Base-by-base conservation (phyloP, 2,113 vertebrate species). In the Notechis scutatus region DNA sequence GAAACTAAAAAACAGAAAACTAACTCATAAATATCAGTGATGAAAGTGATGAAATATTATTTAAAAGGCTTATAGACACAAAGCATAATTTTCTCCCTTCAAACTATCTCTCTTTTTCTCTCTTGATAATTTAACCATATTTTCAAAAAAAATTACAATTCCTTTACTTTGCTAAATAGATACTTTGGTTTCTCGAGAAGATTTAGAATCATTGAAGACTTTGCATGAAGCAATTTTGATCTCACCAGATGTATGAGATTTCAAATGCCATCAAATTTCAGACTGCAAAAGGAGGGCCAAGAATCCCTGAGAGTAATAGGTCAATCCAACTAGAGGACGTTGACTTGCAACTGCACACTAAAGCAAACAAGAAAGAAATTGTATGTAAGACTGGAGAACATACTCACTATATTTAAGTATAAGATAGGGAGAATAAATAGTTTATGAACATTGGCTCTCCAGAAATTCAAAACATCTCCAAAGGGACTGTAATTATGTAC, bases 1-100 rank as follows among this genome's bases (percentile, higher is more conserved):
- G 47, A 50, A 88, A 74, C 59, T 39, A 69, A 88, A 61, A 92
- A 92, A 52, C 50, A 92, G 87, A 87, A 89, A 87, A 39, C 21
- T 90, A 24, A 52, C 85, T 57, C 29, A 57, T 87, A 89, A 89
- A 56, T 57, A 69, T 81, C 92, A 92, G 34, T 1, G 7, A 47
- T 47, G 7, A 52, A 88, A 56, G 34, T 56, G 15, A 11, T 85
- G 18, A 56, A 54, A 81, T 47, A 42, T 39, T 52, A 64, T 56
- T 85, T 81, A 47, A 89, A 92, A 81, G n/a, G 39, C 52, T 85
- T 20, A 34, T n/a, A 29, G 54, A 39, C 4, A 56, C 89, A 21
- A 45, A 92, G 15, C 52, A 74, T 81, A 56, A 47, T 89, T 81
- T 24, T 74, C 4, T 74, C 26, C 20, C 64, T 34, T n/a, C 39